Evolutionary conservation across 2,888 invertebrate species (phyloP).

Genomic region (Acronicta leporina): DNA sequence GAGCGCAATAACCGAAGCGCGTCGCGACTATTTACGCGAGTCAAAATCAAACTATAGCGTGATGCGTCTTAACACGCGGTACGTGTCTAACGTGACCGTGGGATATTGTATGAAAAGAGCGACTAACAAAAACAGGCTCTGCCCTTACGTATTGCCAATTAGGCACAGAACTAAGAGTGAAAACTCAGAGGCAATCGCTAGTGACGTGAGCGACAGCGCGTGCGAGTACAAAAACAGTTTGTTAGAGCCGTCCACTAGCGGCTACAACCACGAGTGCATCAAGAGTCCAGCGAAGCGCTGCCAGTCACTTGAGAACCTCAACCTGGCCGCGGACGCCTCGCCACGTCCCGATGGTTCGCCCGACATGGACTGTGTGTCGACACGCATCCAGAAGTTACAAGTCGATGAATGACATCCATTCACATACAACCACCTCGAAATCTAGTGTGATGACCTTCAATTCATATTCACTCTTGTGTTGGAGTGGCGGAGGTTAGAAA

Average conservation of each 20-base stretch:
- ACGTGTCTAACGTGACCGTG: conserved; percentile 90
- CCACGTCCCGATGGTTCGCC: conserved; percentile 76
- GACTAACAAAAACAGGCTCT: conserved; percentile 88
- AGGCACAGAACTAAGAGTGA: conserved; percentile 90
- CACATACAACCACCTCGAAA: conserved; percentile 49
- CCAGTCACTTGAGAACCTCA: conserved; percentile 90
- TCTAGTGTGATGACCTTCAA: conserved; percentile 60
- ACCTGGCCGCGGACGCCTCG: conserved; percentile 77
- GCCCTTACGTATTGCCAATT: conserved; percentile 89
- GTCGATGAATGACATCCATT: conserved; percentile 87
- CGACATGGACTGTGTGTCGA: conserved; percentile 90
- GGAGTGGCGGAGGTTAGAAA: conserved; percentile 54
- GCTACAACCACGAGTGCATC: conserved; percentile 67
- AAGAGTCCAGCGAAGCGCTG: conserved; percentile 88
- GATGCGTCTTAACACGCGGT: conserved; percentile 89
- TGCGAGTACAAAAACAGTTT: conserved; percentile 75
- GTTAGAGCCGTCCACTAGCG: conserved; percentile 82
- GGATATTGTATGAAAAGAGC: conserved; percentile 89
- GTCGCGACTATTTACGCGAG: conserved; percentile 88
- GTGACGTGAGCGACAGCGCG: conserved; percentile 74
- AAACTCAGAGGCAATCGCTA: conserved; percentile 87
- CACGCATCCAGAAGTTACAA: conserved; percentile 90
- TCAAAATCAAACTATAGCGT: conserved; percentile 83
- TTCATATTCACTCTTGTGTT: conserved; percentile 58
- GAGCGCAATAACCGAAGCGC: conserved; percentile 89